Percentiles rank a stretch among this genome's conserved stretches.
Conservation (phyloP, 2,888 invertebrate genomes). For the Papilio elwesi region DNA sequence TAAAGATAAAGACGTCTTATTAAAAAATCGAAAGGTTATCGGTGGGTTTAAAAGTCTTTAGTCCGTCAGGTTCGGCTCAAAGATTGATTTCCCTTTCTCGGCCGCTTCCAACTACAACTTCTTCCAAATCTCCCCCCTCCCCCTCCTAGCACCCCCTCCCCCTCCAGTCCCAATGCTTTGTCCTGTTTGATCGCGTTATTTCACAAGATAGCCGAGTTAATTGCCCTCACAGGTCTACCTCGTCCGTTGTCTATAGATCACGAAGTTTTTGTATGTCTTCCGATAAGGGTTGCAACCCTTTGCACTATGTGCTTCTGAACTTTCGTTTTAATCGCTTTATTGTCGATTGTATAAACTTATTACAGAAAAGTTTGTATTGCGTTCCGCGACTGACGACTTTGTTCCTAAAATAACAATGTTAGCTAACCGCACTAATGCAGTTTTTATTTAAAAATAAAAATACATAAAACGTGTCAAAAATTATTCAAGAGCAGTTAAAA, state of each 20-base stretch:
- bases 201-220: conserved; percentile 77
- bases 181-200: conserved; percentile 72
- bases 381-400: background rate
- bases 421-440: conserved; percentile 44
- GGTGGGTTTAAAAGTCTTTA: conserved; percentile 49
- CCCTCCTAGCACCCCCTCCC: conserved; percentile 40
- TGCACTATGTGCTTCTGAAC: background rate
- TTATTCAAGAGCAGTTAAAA: conserved; percentile 28
- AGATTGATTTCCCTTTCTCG: conserved; percentile 79
- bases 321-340: conserved; percentile 13
- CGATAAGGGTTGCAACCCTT: conserved; percentile 59
- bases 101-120: conserved; percentile 59
- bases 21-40: conserved; percentile 44
- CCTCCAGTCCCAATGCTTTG: conserved; percentile 35
- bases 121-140: conserved; percentile 45
- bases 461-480: conserved; percentile 16
- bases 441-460: conserved; percentile 44
- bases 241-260: conserved; percentile 66
- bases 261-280: conserved; percentile 78
- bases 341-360: conserved; percentile 8
- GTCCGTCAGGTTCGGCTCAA: conserved; percentile 65
- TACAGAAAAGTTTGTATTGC: background rate
- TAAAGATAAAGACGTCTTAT: background rate
- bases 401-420: background rate
- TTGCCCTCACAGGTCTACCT: conserved; percentile 73